Percentiles rank a stretch among this genome's conserved stretches.
Conservation (phyloP, 2,888 invertebrate genomes). For the Anthophora plumipes region DNA sequence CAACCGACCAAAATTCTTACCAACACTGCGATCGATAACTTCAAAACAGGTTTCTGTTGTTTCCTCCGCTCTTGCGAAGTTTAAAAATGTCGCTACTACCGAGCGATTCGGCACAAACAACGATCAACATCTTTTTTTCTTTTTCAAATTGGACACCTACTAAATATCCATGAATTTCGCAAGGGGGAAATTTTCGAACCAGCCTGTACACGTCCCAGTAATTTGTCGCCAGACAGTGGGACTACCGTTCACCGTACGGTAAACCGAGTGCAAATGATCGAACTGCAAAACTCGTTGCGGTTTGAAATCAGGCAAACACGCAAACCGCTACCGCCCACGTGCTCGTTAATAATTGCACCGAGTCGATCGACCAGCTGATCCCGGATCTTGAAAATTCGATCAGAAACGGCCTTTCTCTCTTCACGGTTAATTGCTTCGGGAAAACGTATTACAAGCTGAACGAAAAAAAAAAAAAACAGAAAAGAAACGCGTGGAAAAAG, state of each 20-base stretch:
- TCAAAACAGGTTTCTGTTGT: neutral
- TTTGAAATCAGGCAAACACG: conserved; percentile 50
- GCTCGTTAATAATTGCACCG: conserved; percentile 53
- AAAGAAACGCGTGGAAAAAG: neutral
- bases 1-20: neutral
- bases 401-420: conserved; percentile 47
- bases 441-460: neutral
- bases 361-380: conserved; percentile 55
- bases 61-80: no score
- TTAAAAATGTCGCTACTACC: neutral
- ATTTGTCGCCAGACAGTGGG: neutral
- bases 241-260: conserved; percentile 24
- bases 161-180: neutral
- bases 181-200: neutral
- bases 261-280: conserved; percentile 21
- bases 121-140: no score
- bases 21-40: neutral
- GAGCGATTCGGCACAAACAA: neutral
- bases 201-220: neutral
- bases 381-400: conserved; percentile 65
- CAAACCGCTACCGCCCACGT: conserved; percentile 58
- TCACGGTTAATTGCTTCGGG: conserved; percentile 33
- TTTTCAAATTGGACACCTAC: neutral
- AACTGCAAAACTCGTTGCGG: conserved; percentile 39
- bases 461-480: neutral